Evolutionary conservation across 2,113 vertebrate species (phyloP).

Genomic region (Axis porcinus): DNA sequence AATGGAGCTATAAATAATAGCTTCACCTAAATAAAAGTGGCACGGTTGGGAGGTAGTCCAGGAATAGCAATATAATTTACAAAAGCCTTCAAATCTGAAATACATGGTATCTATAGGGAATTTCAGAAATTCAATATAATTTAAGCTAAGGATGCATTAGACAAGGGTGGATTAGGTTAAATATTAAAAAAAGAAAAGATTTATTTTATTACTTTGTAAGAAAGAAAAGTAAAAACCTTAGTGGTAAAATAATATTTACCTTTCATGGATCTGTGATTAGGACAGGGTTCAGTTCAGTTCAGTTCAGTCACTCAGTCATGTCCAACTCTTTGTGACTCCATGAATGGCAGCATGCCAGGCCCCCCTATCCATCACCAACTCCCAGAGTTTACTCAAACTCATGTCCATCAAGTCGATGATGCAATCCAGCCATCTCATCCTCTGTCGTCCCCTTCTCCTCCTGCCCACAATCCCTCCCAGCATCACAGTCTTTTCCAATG

Average conservation of each 20-base stretch:
- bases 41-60: not conserved
- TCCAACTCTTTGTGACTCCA: no score
- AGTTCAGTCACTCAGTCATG: no score
- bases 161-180: not conserved
- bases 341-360: no score
- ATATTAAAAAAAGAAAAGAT: not conserved
- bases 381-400: no score
- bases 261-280: not conserved
- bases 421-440: no score
- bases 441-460: no score
- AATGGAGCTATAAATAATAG: not conserved
- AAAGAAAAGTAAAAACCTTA: accelerated
- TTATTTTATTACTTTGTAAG: not conserved
- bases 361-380: no score
- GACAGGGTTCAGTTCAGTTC: not conserved
- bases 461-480: no score
- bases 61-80: not conserved
- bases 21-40: accelerated
- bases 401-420: no score
- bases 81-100: not conserved
- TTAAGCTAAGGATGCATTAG: not conserved
- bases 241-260: not conserved
- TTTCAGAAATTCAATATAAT: not conserved
- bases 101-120: not conserved
- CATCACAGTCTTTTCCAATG: no score